A percentile compares a stretch with the other conserved stretches of the same genome.
phyloP scores from a whole-genome alignment of 2,797 vertebrate species.

The Myioborus miniatus region DNA sequence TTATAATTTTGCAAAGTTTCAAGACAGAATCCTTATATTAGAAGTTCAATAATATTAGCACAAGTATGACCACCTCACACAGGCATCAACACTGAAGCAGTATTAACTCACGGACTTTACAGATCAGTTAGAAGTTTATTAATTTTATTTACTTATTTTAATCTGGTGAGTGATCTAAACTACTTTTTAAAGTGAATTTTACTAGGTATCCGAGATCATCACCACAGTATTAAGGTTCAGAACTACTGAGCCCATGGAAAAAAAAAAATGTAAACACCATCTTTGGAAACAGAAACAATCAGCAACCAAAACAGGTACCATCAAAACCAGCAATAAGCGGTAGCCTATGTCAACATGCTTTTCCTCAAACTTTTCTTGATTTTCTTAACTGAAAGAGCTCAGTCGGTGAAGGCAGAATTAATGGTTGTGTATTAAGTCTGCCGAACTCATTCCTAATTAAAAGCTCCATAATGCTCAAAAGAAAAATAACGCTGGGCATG shows the following conservation, averaged over 20 bases:
- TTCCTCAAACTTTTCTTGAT: not conserved
- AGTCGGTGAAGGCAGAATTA: not conserved
- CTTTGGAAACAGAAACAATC: not conserved
- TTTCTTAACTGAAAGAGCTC: not conserved
- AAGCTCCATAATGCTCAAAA: constrained; percentile 28
- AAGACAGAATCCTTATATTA: not conserved
- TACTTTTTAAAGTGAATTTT: not conserved
- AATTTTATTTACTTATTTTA: not conserved
- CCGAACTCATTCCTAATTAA: not conserved
- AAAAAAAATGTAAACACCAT: not conserved
- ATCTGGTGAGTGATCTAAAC: not conserved
- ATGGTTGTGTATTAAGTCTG: not conserved
- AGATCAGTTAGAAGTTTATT: not conserved
- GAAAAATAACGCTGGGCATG: not conserved
- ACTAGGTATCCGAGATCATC: not conserved
- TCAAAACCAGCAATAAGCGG: not conserved
- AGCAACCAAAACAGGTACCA: not conserved
- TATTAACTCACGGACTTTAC: not conserved
- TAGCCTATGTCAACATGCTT: not conserved
- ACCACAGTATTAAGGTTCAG: not conserved
- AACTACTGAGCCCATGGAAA: not conserved
- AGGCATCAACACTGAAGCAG: not conserved
- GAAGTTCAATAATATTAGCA: not conserved
- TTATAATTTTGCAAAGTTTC: not conserved
- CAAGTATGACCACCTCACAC: not conserved